phyloP scores from a whole-genome alignment of 2,888 invertebrate species.

The Eilema depressum region DNA sequence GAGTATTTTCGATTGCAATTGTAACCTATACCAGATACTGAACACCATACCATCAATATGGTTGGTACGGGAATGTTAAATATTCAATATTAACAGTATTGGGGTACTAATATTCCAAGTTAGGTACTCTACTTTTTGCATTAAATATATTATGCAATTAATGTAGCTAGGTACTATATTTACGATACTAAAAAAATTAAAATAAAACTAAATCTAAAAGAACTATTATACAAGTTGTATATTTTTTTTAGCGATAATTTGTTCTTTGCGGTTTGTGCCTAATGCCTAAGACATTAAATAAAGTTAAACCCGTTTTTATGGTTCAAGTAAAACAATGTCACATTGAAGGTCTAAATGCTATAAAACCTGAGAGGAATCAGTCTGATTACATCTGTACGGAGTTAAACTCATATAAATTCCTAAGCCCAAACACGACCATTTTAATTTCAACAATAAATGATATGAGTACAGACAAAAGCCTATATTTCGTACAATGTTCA shows the following conservation, averaged over 20 bases:
- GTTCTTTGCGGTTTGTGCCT: no score
- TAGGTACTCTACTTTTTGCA: no score
- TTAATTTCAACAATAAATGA: constrained; percentile 41
- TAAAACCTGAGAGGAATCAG: neutral
- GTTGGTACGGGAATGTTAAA: neutral
- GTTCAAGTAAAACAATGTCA: no score
- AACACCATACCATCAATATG: neutral
- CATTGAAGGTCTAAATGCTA: no score
- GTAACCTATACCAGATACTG: neutral
- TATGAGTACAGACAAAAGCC: constrained; percentile 43
- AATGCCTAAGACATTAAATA: no score
- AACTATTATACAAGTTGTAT: no score
- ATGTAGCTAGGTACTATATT: no score
- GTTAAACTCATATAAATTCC: neutral
- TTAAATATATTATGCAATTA: no score
- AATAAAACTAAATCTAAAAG: no score
- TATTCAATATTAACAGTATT: neutral
- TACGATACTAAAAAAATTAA: no score
- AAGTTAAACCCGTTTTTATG: no score
- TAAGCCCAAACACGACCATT: constrained; percentile 25
- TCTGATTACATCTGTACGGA: neutral
- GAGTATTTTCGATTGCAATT: neutral
- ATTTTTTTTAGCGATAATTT: no score
- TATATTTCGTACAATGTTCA: constrained; percentile 49
- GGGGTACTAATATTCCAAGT: neutral